Conservation (phyloP, 2,797 vertebrate genomes). For the Cuculus canorus region DNA sequence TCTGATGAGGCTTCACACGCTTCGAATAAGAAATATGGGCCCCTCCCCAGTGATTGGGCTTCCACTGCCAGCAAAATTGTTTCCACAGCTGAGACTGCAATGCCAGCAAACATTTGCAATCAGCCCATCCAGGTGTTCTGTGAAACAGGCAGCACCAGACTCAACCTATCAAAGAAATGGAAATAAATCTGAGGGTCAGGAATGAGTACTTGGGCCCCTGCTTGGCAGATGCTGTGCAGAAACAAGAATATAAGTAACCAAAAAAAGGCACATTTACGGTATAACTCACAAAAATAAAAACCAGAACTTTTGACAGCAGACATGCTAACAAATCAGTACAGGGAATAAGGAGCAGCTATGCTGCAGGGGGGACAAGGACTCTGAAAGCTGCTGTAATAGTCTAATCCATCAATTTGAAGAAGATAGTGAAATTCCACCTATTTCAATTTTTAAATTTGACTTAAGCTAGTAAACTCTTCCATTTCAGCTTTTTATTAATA, state of each 20-base stretch:
- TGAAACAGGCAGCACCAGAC: slow-evolving; percentile 55
- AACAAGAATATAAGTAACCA: not conserved
- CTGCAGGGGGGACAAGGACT: not conserved
- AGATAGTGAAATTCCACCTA: not conserved
- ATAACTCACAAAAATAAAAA: slow-evolving; percentile 67
- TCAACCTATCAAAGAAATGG: not conserved
- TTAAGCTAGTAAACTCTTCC: not conserved
- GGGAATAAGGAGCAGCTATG: not conserved
- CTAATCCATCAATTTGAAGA: not conserved
- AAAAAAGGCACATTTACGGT: slow-evolving; percentile 43
- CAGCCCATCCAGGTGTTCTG: slow-evolving; percentile 49
- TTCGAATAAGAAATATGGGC: slow-evolving; percentile 4
- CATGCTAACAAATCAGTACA: slow-evolving; percentile 28
- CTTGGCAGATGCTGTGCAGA: slow-evolving; percentile 28
- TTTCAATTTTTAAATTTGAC: not conserved
- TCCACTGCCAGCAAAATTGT: slow-evolving; percentile 58
- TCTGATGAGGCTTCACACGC: slow-evolving; percentile 9
- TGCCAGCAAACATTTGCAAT: not conserved
- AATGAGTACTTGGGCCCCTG: slow-evolving; percentile 46
- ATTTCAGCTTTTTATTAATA: not conserved
- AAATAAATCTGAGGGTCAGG: slow-evolving; percentile 57
- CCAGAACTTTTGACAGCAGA: slow-evolving; percentile 57
- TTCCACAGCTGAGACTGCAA: slow-evolving; percentile 51
- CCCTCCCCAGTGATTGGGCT: not conserved
- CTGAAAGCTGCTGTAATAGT: not conserved